Evolutionary conservation across 1,140 invertebrate species (phyloP), one percentile per base, ranked within the genome.

Genomic region (Pectinophora gossypiella): DNA sequence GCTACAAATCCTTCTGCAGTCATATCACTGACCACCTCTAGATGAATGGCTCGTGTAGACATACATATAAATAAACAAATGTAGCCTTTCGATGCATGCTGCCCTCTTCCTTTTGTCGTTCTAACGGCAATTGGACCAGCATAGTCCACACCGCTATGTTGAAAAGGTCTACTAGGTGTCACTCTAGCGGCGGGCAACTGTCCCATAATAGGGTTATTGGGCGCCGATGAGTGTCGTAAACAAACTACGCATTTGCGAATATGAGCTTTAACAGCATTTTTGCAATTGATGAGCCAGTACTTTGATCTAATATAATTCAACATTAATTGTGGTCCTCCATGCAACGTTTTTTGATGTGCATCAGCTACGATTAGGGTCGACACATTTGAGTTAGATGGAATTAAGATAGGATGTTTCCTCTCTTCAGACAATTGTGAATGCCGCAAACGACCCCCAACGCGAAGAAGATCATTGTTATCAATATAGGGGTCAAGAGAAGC

Each of bases 1-100:
- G 57, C 21, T 21, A 86, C 19, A 53, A 78, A 85, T 3, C 19
- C 48, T 36, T 64, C 51, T 21, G 80, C 56, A 3, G 48, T 54
- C 6, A 87, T 44, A 43, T 72, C 67, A 4, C 47, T 49, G n/a
- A 79, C 65, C 9, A 19, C 36, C 44, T 55, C 53, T 5, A 55
- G n/a, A 12, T 55, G 53, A 10, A 55, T 32, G 6, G 53, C 53
- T 3, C 46, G n/a, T 9, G 46, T 49, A 1, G 20, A 22, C 53
- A 55, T 55, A 40, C 51, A 53, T 16, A 16, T 40, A 36, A 42
- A 53, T 57, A 7, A 55, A 12, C 23, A 27, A 6, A 27, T 27
- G 23, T 18, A 53, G 13, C 51, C 51, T 15, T 53, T 53, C 10
- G 38, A 40, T 3, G 43, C 9, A 9, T 23, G 21, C 12, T 53